Percentiles rank a stretch among this genome's conserved stretches.
Conservation (phyloP, 2,113 vertebrate genomes). For the Callorhinus ursinus region DNA sequence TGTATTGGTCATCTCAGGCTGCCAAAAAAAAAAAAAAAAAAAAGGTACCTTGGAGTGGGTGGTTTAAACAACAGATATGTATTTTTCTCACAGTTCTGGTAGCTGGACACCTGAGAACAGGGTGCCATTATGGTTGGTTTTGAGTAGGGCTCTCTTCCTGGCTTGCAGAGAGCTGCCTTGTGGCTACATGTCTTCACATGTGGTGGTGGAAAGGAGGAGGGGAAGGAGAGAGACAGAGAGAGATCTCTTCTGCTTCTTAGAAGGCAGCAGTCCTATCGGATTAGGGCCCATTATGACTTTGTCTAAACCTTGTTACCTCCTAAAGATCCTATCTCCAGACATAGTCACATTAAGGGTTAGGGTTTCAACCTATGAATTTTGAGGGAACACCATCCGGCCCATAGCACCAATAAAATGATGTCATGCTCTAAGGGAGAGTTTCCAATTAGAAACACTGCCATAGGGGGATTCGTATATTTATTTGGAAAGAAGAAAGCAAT, state of each 20-base stretch:
- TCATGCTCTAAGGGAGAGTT: not conserved
- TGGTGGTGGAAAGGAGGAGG: not conserved
- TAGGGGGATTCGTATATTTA: constrained; percentile 1
- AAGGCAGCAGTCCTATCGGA: not conserved
- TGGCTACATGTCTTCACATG: not conserved
- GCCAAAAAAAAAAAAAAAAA: not conserved
- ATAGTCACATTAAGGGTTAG: not conserved
- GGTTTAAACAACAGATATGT: not conserved
- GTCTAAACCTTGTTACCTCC: not conserved
- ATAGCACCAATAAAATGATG: not conserved
- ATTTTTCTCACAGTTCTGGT: not conserved
- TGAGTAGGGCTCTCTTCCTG: not conserved
- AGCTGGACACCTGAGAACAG: not conserved
- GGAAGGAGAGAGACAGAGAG: not conserved
- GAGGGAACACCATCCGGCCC: not conserved
- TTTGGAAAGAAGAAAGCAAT: constrained; percentile 12
- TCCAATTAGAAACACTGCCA: not conserved
- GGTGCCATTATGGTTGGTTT: not conserved
- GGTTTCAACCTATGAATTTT: not conserved
- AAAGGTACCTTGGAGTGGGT: not conserved
- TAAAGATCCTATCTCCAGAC: not conserved
- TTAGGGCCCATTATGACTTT: not conserved
- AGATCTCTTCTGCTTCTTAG: not conserved
- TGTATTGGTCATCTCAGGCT: not conserved
- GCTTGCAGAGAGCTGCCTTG: not conserved